A percentile compares a stretch with the other conserved stretches of the same genome.
These are phyloP conservation scores for Microctonus aethiopoides DNA, from an alignment of 2,888 invertebrate species.

Conservation along the genomic window DNA sequence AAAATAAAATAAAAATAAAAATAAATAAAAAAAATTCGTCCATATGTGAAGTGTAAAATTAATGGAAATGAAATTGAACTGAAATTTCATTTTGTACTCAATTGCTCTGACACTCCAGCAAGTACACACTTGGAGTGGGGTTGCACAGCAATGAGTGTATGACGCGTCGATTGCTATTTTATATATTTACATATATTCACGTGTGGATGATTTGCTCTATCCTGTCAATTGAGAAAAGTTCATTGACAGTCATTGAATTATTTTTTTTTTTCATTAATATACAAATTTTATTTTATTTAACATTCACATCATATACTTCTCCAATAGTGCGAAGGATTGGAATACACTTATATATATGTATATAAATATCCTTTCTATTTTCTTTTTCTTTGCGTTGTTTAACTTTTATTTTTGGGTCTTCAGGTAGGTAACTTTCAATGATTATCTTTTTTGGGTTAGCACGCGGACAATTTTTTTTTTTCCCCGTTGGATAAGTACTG, in stretches of 20 bases:
- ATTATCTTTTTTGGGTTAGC: not conserved
- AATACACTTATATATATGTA: no score
- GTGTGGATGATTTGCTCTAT: not conserved
- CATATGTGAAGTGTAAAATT: not conserved
- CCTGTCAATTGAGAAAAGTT: not conserved
- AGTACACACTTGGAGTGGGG: no score
- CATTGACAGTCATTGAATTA: not conserved
- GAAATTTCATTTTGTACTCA: not conserved
- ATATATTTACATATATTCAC: not conserved
- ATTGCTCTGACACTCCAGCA: not conserved
- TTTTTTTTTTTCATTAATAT: no score
- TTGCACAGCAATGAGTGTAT: no score
- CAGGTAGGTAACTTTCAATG: not conserved
- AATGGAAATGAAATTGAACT: not conserved
- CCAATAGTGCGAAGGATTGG: not conserved
- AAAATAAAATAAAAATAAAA: no score
- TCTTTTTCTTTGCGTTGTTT: not conserved
- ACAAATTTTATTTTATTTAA: not conserved
- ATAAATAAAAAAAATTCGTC: not conserved
- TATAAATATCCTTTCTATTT: no score
- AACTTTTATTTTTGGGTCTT: not conserved
- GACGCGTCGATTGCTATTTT: not conserved
- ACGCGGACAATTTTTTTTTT: not conserved
- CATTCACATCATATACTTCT: not conserved
- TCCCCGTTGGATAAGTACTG: not conserved